Evolutionary conservation across 37 sponge, comb jelly and placozoan genomes (phyloP).

Genomic region (Spongilla lacustris): DNA sequence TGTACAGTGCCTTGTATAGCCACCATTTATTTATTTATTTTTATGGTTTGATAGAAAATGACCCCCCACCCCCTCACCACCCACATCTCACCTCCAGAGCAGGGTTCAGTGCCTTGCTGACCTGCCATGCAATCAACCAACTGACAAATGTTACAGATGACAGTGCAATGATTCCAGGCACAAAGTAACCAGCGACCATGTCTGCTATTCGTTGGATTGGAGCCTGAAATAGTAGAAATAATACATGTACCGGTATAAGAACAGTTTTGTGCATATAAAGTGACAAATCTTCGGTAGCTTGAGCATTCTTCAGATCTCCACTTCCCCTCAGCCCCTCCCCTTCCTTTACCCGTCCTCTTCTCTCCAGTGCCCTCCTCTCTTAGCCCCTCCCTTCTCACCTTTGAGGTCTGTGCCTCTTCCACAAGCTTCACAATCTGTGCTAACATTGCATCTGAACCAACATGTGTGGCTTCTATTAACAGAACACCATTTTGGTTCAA

Average conservation of each 20-base stretch:
- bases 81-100: background rate
- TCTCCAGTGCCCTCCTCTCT: slow-evolving; percentile 94
- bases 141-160: slow-evolving; percentile 69
- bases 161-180: slow-evolving; percentile 75
- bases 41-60: background rate
- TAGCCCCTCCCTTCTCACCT: slow-evolving; percentile 46
- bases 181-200: slow-evolving; percentile 85
- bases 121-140: slow-evolving; percentile 59
- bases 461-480: slow-evolving; percentile 87
- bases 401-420: slow-evolving; percentile 97
- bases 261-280: background rate
- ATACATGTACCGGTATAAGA: too few relatives aligned
- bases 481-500: slow-evolving; percentile 90
- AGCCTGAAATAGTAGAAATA: slow-evolving; percentile 53
- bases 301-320: too few relatives aligned
- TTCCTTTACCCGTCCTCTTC: background rate
- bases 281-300: background rate
- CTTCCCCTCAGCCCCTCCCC: too few relatives aligned
- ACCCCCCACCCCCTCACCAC: background rate
- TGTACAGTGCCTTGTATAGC: too few relatives aligned
- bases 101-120: background rate
- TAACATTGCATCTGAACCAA: slow-evolving; percentile 91
- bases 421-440: slow-evolving; percentile 97
- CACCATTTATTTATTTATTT: too few relatives aligned
- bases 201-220: slow-evolving; percentile 96